A percentile compares a stretch with the other conserved stretches of the same genome.
phyloP scores from a whole-genome alignment of 2,888 invertebrate species.

The Ophion slaviceki region DNA sequence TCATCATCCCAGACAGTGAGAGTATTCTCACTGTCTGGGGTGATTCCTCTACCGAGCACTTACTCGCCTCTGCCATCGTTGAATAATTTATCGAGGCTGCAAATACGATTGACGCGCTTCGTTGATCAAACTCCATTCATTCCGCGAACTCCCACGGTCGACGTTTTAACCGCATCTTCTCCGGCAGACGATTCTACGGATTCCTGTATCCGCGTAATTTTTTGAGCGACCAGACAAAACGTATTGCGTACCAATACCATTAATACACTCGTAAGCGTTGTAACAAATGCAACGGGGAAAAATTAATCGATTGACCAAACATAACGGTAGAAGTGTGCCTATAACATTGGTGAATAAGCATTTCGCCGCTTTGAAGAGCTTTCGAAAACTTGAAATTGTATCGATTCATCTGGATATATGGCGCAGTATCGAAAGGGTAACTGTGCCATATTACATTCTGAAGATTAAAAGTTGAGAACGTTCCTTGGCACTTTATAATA shows the following conservation, averaged over 20 bases:
- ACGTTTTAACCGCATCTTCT: conserved; percentile 29
- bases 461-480: not conserved
- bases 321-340: too few species aligned
- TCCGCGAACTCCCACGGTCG: conserved; percentile 22
- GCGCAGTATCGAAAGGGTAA: too few species aligned
- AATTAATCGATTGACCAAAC: not conserved
- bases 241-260: not conserved
- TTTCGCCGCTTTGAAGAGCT: too few species aligned
- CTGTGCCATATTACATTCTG: too few species aligned
- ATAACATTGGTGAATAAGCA: too few species aligned
- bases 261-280: conserved; percentile 12
- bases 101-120: conserved; percentile 61
- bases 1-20: too few species aligned
- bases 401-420: too few species aligned
- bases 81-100: conserved; percentile 62
- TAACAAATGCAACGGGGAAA: not conserved
- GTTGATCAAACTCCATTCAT: conserved; percentile 66
- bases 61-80: conserved; percentile 48
- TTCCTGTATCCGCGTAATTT: conserved; percentile 13
- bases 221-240: not conserved
- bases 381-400: too few species aligned
- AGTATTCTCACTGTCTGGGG: conserved; percentile 30
- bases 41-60: conserved; percentile 13
- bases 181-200: conserved; percentile 17
- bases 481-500: not conserved